Evolutionary conservation across 2,113 vertebrate genomes (phyloP).

Genomic region (Dipodomys merriami): DNA sequence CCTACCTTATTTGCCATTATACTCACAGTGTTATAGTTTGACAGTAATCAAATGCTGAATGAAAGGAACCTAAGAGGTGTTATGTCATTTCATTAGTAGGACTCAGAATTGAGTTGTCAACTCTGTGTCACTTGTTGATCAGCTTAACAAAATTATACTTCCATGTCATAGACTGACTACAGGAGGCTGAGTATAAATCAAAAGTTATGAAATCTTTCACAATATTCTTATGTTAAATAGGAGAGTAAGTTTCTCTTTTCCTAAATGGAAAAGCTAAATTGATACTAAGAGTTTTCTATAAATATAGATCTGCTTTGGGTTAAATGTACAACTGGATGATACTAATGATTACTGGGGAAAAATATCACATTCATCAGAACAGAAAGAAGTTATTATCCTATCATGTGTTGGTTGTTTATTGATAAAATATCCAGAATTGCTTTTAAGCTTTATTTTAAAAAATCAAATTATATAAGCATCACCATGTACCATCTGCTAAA

Average conservation of each 20-base stretch:
- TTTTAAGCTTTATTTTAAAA: slow-evolving; percentile 55
- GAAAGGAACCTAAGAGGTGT: neutral
- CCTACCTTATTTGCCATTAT: neutral
- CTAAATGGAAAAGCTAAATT: neutral
- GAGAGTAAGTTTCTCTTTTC: neutral
- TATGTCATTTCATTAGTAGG: neutral
- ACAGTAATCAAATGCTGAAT: neutral
- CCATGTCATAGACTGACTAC: neutral
- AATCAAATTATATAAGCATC: slow-evolving; percentile 60
- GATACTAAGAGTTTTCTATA: slow-evolving; percentile 29
- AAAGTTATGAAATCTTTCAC: neutral
- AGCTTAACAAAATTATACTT: slow-evolving; percentile 35
- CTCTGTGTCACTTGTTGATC: neutral
- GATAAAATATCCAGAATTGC: slow-evolving; percentile 40
- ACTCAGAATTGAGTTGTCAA: neutral
- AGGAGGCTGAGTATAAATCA: neutral
- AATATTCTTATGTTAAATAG: neutral
- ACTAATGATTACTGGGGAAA: slow-evolving; percentile 8
- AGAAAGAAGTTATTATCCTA: neutral
- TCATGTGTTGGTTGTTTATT: neutral
- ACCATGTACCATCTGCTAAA: slow-evolving; percentile 64
- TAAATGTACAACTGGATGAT: neutral
- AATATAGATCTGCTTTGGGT: slow-evolving; percentile 32
- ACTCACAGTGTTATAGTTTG: neutral
- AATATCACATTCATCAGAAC: neutral